Evolutionary conservation across 2,888 invertebrate genomes (phyloP).

Genomic region (Nomada ferruginata): DNA sequence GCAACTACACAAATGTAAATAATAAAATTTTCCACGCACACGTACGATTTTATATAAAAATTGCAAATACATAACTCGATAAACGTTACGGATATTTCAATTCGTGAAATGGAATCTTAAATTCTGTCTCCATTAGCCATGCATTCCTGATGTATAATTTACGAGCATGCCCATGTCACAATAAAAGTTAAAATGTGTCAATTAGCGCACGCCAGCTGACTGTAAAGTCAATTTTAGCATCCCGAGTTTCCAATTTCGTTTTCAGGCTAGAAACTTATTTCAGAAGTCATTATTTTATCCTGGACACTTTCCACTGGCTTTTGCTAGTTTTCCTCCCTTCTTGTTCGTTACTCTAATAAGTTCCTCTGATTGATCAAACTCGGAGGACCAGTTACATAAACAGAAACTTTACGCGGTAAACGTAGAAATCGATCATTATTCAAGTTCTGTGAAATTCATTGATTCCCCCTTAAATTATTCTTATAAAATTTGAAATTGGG

Average conservation of each 20-base stretch:
- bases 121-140: neutral
- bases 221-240: conserved; percentile 35
- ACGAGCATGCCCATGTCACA: conserved; percentile 26
- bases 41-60: neutral
- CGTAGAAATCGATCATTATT: no score
- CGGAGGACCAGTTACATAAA: neutral
- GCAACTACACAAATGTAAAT: neutral
- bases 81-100: neutral
- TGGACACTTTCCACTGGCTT: conserved; percentile 1
- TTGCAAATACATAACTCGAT: no score
- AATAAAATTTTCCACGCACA: neutral
- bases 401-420: neutral
- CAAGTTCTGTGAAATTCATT: neutral
- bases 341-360: conserved; percentile 3
- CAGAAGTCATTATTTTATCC: conserved; percentile 10
- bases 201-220: conserved; percentile 17
- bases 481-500: no score
- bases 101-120: neutral
- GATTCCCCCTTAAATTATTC: neutral
- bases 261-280: conserved; percentile 1
- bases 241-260: conserved; percentile 23
- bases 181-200: conserved; percentile 22
- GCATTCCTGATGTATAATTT: conserved; percentile 23
- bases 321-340: neutral
- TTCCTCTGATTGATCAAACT: neutral